phyloP scores from a whole-genome alignment of 2,797 vertebrate species.

The Pangasius djambal region DNA sequence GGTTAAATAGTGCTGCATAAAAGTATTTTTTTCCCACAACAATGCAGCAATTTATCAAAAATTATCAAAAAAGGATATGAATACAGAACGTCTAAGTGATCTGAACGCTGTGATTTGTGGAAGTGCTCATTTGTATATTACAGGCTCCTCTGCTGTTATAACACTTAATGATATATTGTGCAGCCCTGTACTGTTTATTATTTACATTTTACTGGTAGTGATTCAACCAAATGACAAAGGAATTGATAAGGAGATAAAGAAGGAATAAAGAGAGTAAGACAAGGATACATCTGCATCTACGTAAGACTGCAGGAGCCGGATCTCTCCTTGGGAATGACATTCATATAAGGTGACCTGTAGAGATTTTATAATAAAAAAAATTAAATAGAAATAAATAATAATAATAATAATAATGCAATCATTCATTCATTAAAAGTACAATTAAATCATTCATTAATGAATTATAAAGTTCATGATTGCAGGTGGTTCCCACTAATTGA shows the following conservation, averaged over 20 bases:
- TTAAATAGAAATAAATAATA: no score
- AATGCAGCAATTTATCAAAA: not conserved
- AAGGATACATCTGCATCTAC: slow-evolving; percentile 99
- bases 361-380: not conserved
- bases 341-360: slow-evolving; percentile 95
- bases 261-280: not conserved
- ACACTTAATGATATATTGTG: not conserved
- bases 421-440: no score
- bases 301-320: slow-evolving; percentile 92
- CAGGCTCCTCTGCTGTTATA: not conserved
- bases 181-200: not conserved
- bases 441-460: not conserved
- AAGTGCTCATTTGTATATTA: not conserved
- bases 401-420: no score
- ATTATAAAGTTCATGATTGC: not conserved
- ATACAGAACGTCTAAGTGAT: not conserved
- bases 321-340: slow-evolving; percentile 97
- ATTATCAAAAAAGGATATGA: no score
- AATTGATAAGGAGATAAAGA: no score
- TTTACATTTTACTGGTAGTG: not conserved
- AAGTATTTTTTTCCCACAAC: no score
- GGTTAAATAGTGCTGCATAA: no score
- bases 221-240: not conserved
- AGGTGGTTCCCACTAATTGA: not conserved
- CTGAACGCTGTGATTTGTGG: not conserved